phyloP scores from a whole-genome alignment of 2,797 vertebrate genomes.

The Margarornis squamiger region DNA sequence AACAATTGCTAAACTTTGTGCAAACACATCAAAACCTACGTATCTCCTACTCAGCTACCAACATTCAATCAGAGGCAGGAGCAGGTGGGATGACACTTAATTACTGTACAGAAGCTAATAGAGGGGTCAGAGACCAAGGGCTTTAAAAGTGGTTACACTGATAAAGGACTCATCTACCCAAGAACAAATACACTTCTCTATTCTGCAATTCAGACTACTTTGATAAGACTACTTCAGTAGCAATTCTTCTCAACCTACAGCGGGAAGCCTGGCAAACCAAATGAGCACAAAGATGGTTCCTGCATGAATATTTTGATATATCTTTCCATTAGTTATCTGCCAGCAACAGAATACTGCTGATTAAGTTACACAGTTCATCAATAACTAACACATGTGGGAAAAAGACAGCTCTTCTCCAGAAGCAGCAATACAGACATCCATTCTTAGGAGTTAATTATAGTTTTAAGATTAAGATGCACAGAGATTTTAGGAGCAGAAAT shows the following conservation, averaged over 20 bases:
- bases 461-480: background rate
- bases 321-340: background rate
- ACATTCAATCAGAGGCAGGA: background rate
- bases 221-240: background rate
- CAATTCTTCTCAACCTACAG: background rate
- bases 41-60: background rate
- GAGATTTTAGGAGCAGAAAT: background rate
- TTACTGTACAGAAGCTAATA: rapidly evolving
- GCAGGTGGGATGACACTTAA: background rate
- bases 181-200: background rate
- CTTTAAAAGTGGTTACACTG: background rate
- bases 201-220: background rate
- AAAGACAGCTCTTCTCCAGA: background rate
- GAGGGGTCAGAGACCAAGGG: background rate
- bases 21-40: background rate
- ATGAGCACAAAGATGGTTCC: background rate
- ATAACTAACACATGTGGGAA: background rate
- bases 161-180: background rate
- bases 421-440: background rate
- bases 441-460: background rate
- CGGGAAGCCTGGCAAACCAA: background rate
- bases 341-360: background rate
- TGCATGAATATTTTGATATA: background rate
- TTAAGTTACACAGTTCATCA: slow-evolving; percentile 27
- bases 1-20: background rate